Base-by-base conservation (phyloP, 2,113 vertebrate species). In the Papio anubis region DNA sequence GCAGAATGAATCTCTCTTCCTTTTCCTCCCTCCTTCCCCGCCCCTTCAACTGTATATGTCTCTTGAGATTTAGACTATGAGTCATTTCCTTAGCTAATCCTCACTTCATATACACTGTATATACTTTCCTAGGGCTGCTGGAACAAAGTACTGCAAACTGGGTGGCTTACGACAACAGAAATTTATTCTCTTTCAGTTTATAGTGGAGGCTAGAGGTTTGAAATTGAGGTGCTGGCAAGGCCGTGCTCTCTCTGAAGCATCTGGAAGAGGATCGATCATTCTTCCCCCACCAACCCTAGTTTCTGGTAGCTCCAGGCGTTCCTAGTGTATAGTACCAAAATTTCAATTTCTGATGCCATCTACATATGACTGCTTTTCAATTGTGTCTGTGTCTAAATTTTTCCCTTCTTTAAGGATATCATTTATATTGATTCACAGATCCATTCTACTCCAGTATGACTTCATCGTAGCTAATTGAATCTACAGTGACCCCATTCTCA, bases 11-110 rank as follows among this genome's bases (percentile, higher is more conserved):
- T 14, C 2, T 50, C 3, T 9, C 30, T 35, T 6, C 25, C 16
- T 16, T 25, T 45, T 18, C 6, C 1, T 48, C 6, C 5, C 25
- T 30, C 4, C 1, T 43, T 38, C n/a, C 21, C 35, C 6, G 1
- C 21, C 14, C 6, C 25, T 64, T 64, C 27, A 64, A 64, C 27
- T 64, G 27, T 13, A 27, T 11, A 84, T 73, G 1, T 13, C 8
- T 85, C 45, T 50, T 38, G 30, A 59, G 13, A 50, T 48, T 68
- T 27, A n/a, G 43, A 68, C 13, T 81, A 21, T 13, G 50, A 48
- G 25, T 43, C 5, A 80, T 5, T 76, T 21, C 11, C 1, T 84
- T 6, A 79, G 32, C 1, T 52, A 73, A 79, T 48, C 81, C 38
- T 57, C 21, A 52, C 35, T 88, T 66, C 25, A 52, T n/a, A 32